Evolutionary conservation across 2,888 invertebrate species (phyloP), one percentile per base, ranked within the genome.

Genomic region (Trachelus stipa): DNA sequence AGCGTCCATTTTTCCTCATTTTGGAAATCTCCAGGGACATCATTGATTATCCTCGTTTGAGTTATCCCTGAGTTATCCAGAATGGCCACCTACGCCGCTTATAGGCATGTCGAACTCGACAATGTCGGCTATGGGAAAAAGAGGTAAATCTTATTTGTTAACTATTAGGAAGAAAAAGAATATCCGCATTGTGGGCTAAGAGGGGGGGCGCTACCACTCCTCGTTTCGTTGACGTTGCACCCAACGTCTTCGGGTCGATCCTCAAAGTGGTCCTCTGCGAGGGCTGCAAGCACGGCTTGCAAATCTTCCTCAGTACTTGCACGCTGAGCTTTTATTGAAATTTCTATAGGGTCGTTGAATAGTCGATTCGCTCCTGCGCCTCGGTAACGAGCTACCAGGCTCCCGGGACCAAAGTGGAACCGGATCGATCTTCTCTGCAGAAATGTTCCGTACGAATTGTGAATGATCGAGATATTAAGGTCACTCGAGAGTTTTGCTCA

Each of bases 71-170:
- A 56, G 12, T 56, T 56, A 23, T 56, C 40, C 34, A 91, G 87
- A 89, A 97, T 97, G 97, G 97, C 97, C 92, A 96, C 97, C 91
- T 97, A 97, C 94, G 97, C 97, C 91, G 95, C 97, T 87, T 97
- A 97, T 94, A 96, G 97, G 93, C 97, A 97, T 93, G 96, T 98
- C 92, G 97, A 97, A 93, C 95, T 98, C 89, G 97, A 97, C 94
- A 97, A 97, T 93, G 96, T 97, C 92, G 97, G 97, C 92, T 96
- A 96, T 93, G 97, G 97, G 92, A 98, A 98, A 93, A 97, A 97
- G 93, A 96, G 97, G 97, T 97, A 93, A 56, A 56, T 56, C 9
- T 56, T 56, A 9, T 56, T 56, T 9, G 23, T 23, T 56, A 23
- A 23, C 40, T 56, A 23, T 56, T 56, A 23, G 23, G 23, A 6